Base-by-base conservation (phyloP, 2,113 vertebrate genomes). In the Hemicordylus capensis region DNA sequence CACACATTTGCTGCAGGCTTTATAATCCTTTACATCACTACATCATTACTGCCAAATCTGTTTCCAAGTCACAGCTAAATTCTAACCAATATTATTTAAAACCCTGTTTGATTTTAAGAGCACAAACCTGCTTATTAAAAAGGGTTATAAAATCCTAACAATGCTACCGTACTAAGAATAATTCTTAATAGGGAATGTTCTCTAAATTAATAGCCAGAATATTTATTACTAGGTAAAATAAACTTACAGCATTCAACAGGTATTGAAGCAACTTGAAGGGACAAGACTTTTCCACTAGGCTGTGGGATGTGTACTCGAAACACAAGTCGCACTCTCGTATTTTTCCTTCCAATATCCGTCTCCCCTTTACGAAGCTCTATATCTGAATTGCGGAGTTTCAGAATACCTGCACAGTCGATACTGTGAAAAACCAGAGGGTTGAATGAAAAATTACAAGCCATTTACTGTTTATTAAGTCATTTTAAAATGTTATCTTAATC, bases 231-330 rank as follows among this genome's bases (percentile, higher is more conserved):
- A 72, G 37, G 39, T 17, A 26, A 31, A 83, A 59, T 28, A 66
- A 81, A 98, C 99, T 98, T 97, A 99, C 99, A 99, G 95, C 99
- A 99, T 95, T 99, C 99, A 87, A 99, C 97, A 91, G 99, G 98
- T 95, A 99, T 98, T 91, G 99, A 99, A 88, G 98, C 93, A 84
- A 96, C 98, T 94, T 99, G 99, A 85, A 99, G 96, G 59, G 98
- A 99, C 89, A 99, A 94, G 87, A 99, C 98, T 94, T 98, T 99
- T 93, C 98, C 99, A 80, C 93, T 98, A 89, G 97, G 94, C 37
- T 99, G 99, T 85, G 99, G 99, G 97, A 99, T 98, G 94, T 99
- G 98, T 70, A 99, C 98, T 70, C 98, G 97, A 91, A 99, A 99
- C 90, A 99, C 99, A 85, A 99, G 98, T 1, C 99, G 97, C 76